Percentiles rank a stretch among this genome's conserved stretches.
Conservation (phyloP, 2,797 vertebrate species). For the Xiphophorus birchmanni region DNA sequence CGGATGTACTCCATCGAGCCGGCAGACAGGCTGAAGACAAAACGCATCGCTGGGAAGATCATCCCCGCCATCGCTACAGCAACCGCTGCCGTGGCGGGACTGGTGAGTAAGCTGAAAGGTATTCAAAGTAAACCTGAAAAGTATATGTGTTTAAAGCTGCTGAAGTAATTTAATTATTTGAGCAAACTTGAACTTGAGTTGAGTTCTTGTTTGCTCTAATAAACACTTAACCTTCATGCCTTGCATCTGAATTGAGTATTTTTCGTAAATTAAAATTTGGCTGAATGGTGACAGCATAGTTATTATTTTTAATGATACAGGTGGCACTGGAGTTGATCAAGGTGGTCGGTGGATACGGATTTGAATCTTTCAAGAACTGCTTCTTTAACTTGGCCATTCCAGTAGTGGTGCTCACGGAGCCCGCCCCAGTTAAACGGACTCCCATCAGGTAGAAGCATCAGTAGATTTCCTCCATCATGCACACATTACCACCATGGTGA, state of each 20-base stretch:
- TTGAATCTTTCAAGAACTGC: slow-evolving; percentile 95
- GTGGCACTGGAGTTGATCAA: slow-evolving; percentile 96
- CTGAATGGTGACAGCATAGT: neutral
- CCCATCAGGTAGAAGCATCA: slow-evolving; percentile 87
- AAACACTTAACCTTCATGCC: neutral
- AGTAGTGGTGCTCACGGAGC: slow-evolving; percentile 92
- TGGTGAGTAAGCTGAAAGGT: slow-evolving; percentile 78
- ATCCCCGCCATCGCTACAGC: slow-evolving; percentile 98
- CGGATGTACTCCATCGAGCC: slow-evolving; percentile 94
- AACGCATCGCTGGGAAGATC: slow-evolving; percentile 97
- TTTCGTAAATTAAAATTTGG: neutral
- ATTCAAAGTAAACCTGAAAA: neutral
- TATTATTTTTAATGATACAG: slow-evolving; percentile 66
- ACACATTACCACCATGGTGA: neutral
- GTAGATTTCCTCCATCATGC: neutral
- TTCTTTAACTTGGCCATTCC: slow-evolving; percentile 99
- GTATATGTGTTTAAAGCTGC: neutral
- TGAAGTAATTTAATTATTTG: neutral
- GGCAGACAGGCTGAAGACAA: slow-evolving; percentile 94
- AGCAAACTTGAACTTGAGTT: neutral
- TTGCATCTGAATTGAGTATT: neutral
- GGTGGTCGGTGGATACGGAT: slow-evolving; percentile 86
- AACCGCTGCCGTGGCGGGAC: slow-evolving; percentile 94
- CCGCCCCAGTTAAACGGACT: slow-evolving; percentile 88
- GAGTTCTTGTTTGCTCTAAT: neutral